phyloP scores from a whole-genome alignment of 2,113 vertebrate species.

The Empidonax traillii region DNA sequence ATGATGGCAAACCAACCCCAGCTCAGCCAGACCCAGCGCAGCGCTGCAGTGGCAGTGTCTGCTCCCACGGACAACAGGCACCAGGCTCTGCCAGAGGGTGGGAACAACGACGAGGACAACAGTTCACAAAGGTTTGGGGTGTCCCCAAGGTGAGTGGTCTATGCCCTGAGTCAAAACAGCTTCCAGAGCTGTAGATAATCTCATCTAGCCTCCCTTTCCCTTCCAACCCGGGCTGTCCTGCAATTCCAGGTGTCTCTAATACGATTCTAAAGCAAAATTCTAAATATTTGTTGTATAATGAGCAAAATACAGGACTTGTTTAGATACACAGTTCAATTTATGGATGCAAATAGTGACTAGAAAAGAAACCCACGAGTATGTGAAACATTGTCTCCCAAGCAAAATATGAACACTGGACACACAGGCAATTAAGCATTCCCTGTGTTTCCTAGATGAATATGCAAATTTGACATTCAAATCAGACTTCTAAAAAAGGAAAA shows the following conservation, averaged over 20 bases:
- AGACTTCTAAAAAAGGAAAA: background rate
- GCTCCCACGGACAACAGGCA: background rate
- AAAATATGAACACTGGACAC: background rate
- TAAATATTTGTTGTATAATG: background rate
- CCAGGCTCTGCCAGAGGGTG: background rate
- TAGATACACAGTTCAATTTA: background rate
- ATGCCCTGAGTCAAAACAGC: background rate
- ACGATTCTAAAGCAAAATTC: background rate
- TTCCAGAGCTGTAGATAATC: background rate
- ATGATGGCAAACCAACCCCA: no score
- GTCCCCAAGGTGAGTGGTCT: background rate
- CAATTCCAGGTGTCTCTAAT: background rate
- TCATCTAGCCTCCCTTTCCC: background rate
- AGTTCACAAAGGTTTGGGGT: background rate
- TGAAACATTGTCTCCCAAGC: background rate
- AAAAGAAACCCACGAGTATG: background rate
- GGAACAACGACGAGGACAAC: background rate
- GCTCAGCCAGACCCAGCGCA: no score
- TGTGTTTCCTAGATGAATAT: background rate
- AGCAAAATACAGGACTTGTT: background rate
- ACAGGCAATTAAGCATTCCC: conserved; percentile 19
- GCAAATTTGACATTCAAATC: conserved; percentile 48
- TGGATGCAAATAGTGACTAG: background rate
- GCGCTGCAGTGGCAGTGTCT: no score
- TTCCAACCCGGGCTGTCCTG: background rate